Evolutionary conservation across 2,113 vertebrate species (phyloP).

Genomic region (Emberiza fucata): DNA sequence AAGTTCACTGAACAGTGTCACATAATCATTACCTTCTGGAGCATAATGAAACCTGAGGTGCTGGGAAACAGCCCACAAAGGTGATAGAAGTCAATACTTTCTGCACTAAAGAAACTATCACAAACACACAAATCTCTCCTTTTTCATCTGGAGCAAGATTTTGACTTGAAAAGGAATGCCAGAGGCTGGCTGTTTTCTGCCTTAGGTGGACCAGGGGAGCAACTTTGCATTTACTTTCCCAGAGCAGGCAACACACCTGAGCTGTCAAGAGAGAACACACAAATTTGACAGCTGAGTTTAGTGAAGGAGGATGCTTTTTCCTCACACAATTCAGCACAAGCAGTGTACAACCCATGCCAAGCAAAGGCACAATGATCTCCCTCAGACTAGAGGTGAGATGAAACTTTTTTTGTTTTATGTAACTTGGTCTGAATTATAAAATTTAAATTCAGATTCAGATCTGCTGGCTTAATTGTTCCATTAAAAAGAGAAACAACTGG

Average conservation of each 20-base stretch:
- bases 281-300: neutral
- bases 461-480: neutral
- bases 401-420: neutral
- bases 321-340: neutral
- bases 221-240: neutral
- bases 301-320: neutral
- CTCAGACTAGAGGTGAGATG: accelerated
- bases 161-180: neutral
- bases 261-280: neutral
- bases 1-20: neutral
- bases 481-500: neutral
- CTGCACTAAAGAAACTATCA: neutral
- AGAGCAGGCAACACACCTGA: neutral
- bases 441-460: neutral
- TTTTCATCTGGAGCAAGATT: neutral
- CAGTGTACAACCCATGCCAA: neutral
- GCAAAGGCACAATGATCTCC: accelerated
- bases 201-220: neutral
- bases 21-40: neutral
- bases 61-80: neutral
- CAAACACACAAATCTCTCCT: neutral
- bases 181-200: neutral
- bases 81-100: neutral
- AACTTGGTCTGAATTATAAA: neutral
- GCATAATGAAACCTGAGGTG: neutral